Base-by-base conservation (phyloP, 2,888 invertebrate species). In the Elaeidobius kamerunicus region DNA sequence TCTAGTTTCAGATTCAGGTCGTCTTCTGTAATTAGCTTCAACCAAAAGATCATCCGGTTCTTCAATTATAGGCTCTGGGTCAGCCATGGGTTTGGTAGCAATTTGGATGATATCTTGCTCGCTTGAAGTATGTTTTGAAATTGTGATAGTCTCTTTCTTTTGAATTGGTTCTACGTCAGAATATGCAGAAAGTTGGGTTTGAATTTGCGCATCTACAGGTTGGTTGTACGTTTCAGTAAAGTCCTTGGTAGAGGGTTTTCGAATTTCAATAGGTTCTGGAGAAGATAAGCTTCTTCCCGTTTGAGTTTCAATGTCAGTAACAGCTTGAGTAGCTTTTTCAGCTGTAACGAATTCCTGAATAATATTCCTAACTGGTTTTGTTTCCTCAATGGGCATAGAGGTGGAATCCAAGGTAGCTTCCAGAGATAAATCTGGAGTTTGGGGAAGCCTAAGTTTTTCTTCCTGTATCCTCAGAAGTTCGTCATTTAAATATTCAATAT, bases 31-130 rank as follows among this genome's bases (percentile, higher is more conserved):
- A 63, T 84, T 83, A 61, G 88, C 88, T 67, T 88, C 85, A 6
- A 89, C 82, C 20, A 70, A 50, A n/a, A 73, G 58, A 55, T 83
- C 67, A 66, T 87, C 82, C 1, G 77, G 73, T 48, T 67, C 65
- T 32, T 83, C 79, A 17, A 79, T 74, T 11, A 75, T 67, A 47
- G 69, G 75, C 46, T 77, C 73, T 62, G 78, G 73, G 32, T 63
- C 60, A 61, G 78, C 73, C 19, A 74, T 65, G 3, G 83, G 80
- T 60, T 79, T 78, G 48, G 85, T 85, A 11, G 83, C 82, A 55
- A 86, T 85, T 73, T 85, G 82, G 60, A 87, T 85, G 0, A 83
- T 84, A 71, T 86, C 85, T 62, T 82, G 80, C 2, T 82, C 83
- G 55, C 78, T 82, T 46, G 79, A 78, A 51, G 79, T 70, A 11